Base-by-base conservation (phyloP, 2,888 invertebrate species). In the Andricus quercusramuli region DNA sequence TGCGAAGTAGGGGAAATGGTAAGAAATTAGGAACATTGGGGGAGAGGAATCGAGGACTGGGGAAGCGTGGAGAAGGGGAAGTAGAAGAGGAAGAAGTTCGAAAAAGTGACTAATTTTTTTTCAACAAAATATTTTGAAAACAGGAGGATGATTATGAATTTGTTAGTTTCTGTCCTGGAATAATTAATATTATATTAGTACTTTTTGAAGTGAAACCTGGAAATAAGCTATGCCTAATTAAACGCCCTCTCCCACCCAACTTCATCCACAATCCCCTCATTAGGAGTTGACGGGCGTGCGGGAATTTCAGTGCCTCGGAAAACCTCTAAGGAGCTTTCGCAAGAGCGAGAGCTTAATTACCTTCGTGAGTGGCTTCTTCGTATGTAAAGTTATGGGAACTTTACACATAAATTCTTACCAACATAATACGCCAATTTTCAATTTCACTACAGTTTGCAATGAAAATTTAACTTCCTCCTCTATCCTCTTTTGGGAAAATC, bases 251-350 rank as follows among this genome's bases (percentile, higher is more conserved):
- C 64, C 67, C 78, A 80, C 62, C 80, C 86, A 88, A 86, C 85
- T 90, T 88, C 85, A 88, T 83, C 86, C 88, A 83, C 85, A 85
- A 87, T 85, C 85, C 88, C 87, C 90, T 90, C 89, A 89, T 90
- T 90, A 90, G 87, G 86, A 83, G 86, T 88, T 88, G 90, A 90
- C 88, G 89, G 87, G 87, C 87, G 86, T 87, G 90, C 86, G 86
- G 89, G 90, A 90, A 90, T 90, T 90, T 89, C 88, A 86, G 85
- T 87, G 85, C 87, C 88, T 86, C 81, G 86, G 87, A 86, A 90
- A 89, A 88, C 89, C 88, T 89, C 89, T 89, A 89, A 89, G 89
- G 86, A 88, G 89, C 88, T 89, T 88, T 85, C 81, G 81, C 82
- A 78, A 82, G 82, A 83, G 82, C 84, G 85, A 85, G 83, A 83